These are phyloP conservation scores for Gavia stellata DNA, from an alignment of 2,113 vertebrate genomes.

Conservation along the genomic window DNA sequence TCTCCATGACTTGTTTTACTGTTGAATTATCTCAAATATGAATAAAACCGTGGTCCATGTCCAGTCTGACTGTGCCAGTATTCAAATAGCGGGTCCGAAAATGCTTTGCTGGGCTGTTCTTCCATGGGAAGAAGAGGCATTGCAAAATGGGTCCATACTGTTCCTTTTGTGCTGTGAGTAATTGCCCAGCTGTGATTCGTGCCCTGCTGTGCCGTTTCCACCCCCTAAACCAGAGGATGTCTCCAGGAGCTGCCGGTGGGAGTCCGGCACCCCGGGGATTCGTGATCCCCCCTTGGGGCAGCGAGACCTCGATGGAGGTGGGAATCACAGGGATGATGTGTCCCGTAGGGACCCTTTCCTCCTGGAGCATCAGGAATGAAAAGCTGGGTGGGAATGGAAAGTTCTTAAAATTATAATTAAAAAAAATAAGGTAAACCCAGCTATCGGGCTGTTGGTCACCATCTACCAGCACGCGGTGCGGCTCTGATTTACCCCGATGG, in stretches of 20 bases:
- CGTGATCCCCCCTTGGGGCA: neutral
- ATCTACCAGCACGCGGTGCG: neutral
- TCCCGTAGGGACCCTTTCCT: neutral
- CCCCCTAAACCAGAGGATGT: neutral
- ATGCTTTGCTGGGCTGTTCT: neutral
- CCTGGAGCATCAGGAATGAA: neutral
- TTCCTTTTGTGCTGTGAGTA: neutral
- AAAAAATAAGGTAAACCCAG: neutral
- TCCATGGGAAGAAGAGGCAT: neutral
- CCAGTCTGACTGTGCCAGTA: neutral
- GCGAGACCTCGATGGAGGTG: fast-evolving
- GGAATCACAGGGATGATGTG: neutral
- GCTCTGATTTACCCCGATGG: neutral
- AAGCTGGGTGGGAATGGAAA: neutral
- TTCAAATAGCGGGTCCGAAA: neutral
- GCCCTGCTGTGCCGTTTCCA: neutral
- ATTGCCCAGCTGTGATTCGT: neutral
- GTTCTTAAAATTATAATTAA: neutral
- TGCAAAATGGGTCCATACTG: fast-evolving
- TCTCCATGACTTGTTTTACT: neutral
- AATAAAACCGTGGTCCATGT: neutral
- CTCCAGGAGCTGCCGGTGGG: neutral
- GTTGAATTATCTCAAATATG: neutral
- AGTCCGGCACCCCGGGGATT: fast-evolving
- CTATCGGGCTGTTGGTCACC: neutral